Percentiles rank a stretch among this genome's conserved stretches.
Conservation (phyloP, 2,888 invertebrate species). For the Leistus spinibarbis region DNA sequence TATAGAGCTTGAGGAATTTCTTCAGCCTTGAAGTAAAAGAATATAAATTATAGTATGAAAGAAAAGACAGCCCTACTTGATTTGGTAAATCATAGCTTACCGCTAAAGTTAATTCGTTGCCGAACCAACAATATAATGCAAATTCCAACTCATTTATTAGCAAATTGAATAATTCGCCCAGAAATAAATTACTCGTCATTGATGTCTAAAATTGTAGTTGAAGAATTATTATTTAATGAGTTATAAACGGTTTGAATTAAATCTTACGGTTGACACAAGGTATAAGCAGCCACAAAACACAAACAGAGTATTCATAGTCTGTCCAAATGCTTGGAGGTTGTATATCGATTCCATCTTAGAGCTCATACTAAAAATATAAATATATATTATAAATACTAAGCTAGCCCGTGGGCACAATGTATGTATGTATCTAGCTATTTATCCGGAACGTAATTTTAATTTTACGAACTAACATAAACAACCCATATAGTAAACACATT, state of each 20-base stretch:
- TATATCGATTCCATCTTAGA: neutral
- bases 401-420: no score
- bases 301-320: neutral
- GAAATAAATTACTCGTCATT: neutral
- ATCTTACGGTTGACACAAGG: neutral
- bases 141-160: neutral
- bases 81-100: neutral
- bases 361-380: neutral
- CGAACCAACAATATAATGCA: neutral
- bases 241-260: neutral
- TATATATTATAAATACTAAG: no score
- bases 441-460: no score
- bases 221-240: neutral
- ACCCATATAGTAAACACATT: no score
- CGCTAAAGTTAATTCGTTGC: neutral
- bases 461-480: no score
- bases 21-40: neutral
- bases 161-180: neutral
- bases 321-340: neutral
- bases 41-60: no score
- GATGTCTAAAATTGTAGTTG: neutral
- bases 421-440: no score
- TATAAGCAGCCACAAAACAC: neutral
- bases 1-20: neutral
- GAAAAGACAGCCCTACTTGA: neutral